These are phyloP conservation scores for Podotricha telesiphe DNA, from an alignment of 2,888 invertebrate species.

Conservation along the genomic window DNA sequence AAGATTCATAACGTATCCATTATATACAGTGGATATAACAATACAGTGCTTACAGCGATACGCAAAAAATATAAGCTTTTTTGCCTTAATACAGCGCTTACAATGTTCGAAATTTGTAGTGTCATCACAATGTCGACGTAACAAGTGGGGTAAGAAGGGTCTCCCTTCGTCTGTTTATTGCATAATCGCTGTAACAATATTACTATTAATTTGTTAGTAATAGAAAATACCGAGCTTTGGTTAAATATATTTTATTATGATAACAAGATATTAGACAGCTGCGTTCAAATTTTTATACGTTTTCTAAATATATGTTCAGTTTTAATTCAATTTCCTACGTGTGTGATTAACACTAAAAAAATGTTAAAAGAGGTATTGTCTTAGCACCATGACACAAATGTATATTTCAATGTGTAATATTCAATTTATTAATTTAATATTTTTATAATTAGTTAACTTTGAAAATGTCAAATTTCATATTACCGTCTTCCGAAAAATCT, in stretches of 20 bases:
- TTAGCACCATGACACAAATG: neutral
- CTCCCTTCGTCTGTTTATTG: constrained; percentile 33
- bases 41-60: constrained; percentile 35
- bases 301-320: too few relatives aligned
- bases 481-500: too few relatives aligned
- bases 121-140: constrained; percentile 39
- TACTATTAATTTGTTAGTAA: constrained; percentile 10
- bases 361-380: too few relatives aligned
- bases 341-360: too few relatives aligned
- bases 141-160: constrained; percentile 40
- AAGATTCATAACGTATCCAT: constrained; percentile 39
- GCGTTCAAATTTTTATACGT: too few relatives aligned
- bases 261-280: too few relatives aligned
- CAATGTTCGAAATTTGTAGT: constrained; percentile 28
- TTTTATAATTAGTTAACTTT: too few relatives aligned
- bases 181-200: constrained; percentile 22
- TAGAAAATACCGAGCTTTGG: neutral
- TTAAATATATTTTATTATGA: too few relatives aligned
- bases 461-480: too few relatives aligned
- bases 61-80: constrained; percentile 29
- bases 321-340: too few relatives aligned
- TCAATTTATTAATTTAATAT: too few relatives aligned
- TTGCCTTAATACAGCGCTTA: constrained; percentile 32
- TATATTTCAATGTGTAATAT: too few relatives aligned
- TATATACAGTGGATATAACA: constrained; percentile 34